Base-by-base conservation (phyloP, 1,140 invertebrate species). In the Mizuhopecten yessoensis region DNA sequence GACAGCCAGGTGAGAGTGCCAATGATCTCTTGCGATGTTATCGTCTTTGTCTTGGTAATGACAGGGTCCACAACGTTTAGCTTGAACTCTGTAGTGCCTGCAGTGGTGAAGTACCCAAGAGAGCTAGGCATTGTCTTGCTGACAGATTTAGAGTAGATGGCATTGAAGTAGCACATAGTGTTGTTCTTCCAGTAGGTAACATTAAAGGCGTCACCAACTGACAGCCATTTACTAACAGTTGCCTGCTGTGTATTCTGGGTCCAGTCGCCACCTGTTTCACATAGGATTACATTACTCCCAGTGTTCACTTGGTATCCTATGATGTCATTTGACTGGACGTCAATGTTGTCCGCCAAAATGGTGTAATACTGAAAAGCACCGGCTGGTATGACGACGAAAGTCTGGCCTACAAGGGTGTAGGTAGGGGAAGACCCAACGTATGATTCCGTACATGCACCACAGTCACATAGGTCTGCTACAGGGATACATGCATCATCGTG, bases 1-100 rank as follows among this genome's bases (percentile, higher is more conserved):
- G 86, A 87, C 34, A 92, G 88, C 92, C 92, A 92, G 0, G 11
- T 36, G 0, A 92, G 39, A 23, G 49, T 86, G 23, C 90, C 92
- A 29, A 92, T 34, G n/a, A 89, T 86, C 87, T 92, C 92, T 86
- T 92, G 88, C 17, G 90, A 88, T 20, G 88, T 91, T 17, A 92
- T 13, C 1, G 34, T 42, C 34, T 86, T 87, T 33, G 90, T 86
- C 45, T 89, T 33, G 17, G 39, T 34, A 23, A 75, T 87, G 34
- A 33, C 34, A 86, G 29, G 23, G 23, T 34, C 42, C 88, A 90
- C 88, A 34, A 91, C 88, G 75, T 13, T 89, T 2, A 92, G 29
- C 7, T 90, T 15, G 57, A 90, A 92, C 10, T 86, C 91, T 23
- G 89, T 89, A 23, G 42, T 34, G 0, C 90, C 92, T 33, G 90